phyloP scores from a whole-genome alignment of 2,888 invertebrate genomes.

The Pedicia rivosa region DNA sequence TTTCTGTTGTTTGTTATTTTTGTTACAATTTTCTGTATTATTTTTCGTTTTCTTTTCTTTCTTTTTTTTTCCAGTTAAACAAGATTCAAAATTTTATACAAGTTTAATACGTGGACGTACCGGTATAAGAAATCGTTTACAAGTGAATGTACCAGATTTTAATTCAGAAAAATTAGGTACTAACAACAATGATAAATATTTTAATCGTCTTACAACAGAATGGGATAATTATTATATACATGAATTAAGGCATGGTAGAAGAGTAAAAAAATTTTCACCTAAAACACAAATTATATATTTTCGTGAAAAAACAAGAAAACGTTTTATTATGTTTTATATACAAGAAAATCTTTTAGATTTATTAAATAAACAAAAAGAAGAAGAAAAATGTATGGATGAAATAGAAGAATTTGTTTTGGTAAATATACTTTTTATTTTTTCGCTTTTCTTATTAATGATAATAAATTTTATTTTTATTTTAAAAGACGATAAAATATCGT shows the following conservation, averaged over 20 bases:
- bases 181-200: conserved; percentile 4
- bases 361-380: conserved; percentile 7
- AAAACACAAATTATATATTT: conserved; percentile 8
- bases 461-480: neutral
- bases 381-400: conserved; percentile 8
- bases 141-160: conserved; percentile 10
- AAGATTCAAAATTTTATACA: conserved; percentile 8
- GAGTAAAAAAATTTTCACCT: conserved; percentile 7
- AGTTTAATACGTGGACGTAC: conserved; percentile 8
- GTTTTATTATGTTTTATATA: conserved; percentile 5
- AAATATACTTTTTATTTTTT: neutral
- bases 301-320: conserved; percentile 5
- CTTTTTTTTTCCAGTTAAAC: conserved; percentile 1
- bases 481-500: no score
- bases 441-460: neutral
- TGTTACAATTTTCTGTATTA: no score
- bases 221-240: conserved; percentile 9
- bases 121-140: conserved; percentile 8
- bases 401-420: conserved; percentile 8
- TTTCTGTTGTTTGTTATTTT: no score
- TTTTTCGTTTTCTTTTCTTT: no score
- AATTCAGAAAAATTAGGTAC: conserved; percentile 8
- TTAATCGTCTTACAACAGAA: conserved; percentile 10
- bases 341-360: conserved; percentile 10
- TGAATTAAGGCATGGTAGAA: conserved; percentile 9